These are phyloP conservation scores for Rapana venosa DNA, from an alignment of 2,888 invertebrate species.

Conservation along the genomic window DNA sequence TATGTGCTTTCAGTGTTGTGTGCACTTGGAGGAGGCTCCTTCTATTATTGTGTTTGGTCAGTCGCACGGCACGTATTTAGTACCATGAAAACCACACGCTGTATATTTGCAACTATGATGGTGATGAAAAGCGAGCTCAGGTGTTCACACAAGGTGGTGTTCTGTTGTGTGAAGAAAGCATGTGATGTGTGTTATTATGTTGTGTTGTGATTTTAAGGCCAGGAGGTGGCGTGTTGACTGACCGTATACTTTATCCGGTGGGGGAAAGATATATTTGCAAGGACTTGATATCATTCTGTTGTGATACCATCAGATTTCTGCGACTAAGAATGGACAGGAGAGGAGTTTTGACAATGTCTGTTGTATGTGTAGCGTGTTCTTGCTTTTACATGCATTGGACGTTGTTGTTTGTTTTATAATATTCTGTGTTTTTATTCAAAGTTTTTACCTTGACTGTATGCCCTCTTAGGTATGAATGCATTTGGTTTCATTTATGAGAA, in stretches of 20 bases:
- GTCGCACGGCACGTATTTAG: background rate
- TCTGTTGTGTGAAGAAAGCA: background rate
- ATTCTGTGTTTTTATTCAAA: no score
- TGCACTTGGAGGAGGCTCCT: background rate
- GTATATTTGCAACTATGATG: background rate
- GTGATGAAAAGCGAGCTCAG: background rate
- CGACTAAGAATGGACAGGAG: no score
- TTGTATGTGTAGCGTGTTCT: no score
- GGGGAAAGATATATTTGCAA: background rate
- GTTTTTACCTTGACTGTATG: no score
- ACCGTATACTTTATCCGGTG: background rate
- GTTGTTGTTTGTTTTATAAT: no score
- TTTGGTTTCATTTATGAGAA: no score
- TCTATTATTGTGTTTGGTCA: background rate
- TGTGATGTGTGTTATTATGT: background rate
- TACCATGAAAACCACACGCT: background rate
- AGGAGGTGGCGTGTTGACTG: background rate
- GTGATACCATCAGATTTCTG: no score
- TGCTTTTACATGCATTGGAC: no score
- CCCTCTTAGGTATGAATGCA: no score
- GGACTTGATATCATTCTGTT: background rate
- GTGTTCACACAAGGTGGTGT: background rate
- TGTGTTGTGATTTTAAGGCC: background rate
- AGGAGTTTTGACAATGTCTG: no score
- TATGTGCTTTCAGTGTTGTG: background rate